A percentile compares a stretch with the other conserved stretches of the same genome.
Conservation (phyloP, 2,113 vertebrate genomes). For the Choloepus hoffmanni region DNA sequence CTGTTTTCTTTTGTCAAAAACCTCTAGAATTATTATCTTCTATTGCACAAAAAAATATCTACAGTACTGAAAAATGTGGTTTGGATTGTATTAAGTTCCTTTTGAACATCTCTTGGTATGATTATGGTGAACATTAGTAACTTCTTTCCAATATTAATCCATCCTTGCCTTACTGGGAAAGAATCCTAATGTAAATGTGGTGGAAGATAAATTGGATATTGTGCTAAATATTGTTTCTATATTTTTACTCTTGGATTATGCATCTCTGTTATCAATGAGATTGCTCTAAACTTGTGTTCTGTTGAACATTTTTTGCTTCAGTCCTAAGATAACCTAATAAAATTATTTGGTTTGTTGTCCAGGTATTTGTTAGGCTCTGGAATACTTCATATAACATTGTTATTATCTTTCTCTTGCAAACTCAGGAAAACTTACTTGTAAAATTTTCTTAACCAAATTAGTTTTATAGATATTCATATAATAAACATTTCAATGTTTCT, state of each 20-base stretch:
- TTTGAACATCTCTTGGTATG: not conserved
- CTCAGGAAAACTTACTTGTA: slow-evolving; percentile 18
- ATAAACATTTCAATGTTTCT: not conserved
- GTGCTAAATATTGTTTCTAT: not conserved
- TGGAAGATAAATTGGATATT: not conserved
- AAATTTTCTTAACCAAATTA: slow-evolving; percentile 23
- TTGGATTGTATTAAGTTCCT: not conserved
- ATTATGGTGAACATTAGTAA: not conserved
- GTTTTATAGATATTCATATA: not conserved
- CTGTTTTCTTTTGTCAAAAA: not conserved
- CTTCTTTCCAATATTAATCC: not conserved
- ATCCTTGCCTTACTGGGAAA: not conserved
- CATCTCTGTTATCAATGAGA: not conserved
- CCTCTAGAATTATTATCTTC: not conserved
- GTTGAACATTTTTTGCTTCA: not conserved
- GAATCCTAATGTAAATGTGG: not conserved
- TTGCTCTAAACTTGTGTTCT: not conserved
- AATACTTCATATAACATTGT: not conserved
- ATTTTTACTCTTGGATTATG: not conserved
- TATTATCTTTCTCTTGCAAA: not conserved
- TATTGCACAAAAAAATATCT: not conserved
- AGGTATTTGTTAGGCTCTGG: not conserved
- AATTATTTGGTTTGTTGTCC: not conserved
- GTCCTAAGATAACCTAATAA: not conserved
- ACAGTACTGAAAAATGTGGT: not conserved